These are phyloP conservation scores for Drosophila diplacantha DNA, from an alignment of 2,888 invertebrate species.

Conservation along the genomic window DNA sequence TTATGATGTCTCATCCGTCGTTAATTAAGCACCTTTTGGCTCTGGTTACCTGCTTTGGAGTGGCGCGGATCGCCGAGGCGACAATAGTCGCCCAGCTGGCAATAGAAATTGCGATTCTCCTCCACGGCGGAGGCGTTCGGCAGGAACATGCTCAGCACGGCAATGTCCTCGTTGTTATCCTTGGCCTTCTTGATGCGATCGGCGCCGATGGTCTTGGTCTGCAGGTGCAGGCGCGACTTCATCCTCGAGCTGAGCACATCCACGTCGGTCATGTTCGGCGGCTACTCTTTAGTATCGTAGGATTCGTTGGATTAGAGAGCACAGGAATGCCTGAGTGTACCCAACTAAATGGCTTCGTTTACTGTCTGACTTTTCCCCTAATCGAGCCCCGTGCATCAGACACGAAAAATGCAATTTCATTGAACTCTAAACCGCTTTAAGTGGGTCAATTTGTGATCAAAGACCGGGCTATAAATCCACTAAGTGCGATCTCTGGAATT, in stretches of 20 bases:
- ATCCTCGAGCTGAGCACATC: slow-evolving; percentile 89
- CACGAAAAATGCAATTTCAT: slow-evolving; percentile 46
- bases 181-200: slow-evolving; percentile 88
- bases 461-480: slow-evolving; percentile 26
- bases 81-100: slow-evolving; percentile 86
- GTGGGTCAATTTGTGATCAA: slow-evolving; percentile 50
- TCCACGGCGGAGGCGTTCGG: slow-evolving; percentile 82
- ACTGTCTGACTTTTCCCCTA: slow-evolving; percentile 10
- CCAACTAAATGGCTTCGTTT: slow-evolving; percentile 12
- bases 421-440: slow-evolving; percentile 39
- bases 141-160: slow-evolving; percentile 90
- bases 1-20: slow-evolving; percentile 60
- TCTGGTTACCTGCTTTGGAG: slow-evolving; percentile 85
- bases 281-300: slow-evolving; percentile 16
- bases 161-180: slow-evolving; percentile 92
- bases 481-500: slow-evolving; percentile 37
- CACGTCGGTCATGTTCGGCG: slow-evolving; percentile 80
- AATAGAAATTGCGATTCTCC: slow-evolving; percentile 87
- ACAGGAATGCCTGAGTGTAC: slow-evolving; percentile 25
- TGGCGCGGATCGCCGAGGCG: slow-evolving; percentile 86
- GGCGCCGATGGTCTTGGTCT: slow-evolving; percentile 89
- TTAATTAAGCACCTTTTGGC: slow-evolving; percentile 40
- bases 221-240: slow-evolving; percentile 84
- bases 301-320: background rate
- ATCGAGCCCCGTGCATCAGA: slow-evolving; percentile 44